These are phyloP conservation scores for Marronus borbonicus DNA, from an alignment of 2,888 invertebrate genomes.

Conservation along the genomic window DNA sequence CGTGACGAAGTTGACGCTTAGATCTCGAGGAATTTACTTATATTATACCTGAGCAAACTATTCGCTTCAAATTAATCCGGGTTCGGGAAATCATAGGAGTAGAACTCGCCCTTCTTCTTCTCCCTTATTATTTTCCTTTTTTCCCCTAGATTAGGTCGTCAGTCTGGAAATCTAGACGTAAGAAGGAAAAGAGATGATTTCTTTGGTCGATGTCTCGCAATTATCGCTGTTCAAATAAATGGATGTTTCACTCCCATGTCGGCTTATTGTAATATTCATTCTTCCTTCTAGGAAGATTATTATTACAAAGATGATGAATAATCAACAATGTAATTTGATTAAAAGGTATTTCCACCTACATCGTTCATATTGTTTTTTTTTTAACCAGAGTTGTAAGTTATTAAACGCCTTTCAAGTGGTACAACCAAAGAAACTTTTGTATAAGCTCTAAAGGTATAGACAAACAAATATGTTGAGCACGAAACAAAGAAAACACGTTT, in stretches of 20 bases:
- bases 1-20: constrained; percentile 1
- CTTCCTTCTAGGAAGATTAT: too few species aligned
- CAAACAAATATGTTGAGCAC: too few species aligned
- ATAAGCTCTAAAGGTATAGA: too few species aligned
- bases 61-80: constrained; percentile 29
- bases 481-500: too few species aligned
- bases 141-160: background rate
- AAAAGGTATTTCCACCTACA: too few species aligned
- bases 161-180: background rate
- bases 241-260: background rate
- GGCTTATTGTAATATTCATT: background rate
- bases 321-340: too few species aligned
- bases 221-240: constrained; percentile 19
- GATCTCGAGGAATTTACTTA: constrained; percentile 20
- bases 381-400: too few species aligned
- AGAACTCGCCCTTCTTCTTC: background rate
- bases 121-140: background rate
- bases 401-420: too few species aligned
- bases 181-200: background rate
- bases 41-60: constrained; percentile 24
- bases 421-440: too few species aligned
- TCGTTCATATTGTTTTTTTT: too few species aligned
- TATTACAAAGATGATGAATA: too few species aligned
- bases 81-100: constrained; percentile 21
- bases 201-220: background rate